Base-by-base conservation (phyloP, 2,888 invertebrate genomes). In the Spilosoma lubricipeda region DNA sequence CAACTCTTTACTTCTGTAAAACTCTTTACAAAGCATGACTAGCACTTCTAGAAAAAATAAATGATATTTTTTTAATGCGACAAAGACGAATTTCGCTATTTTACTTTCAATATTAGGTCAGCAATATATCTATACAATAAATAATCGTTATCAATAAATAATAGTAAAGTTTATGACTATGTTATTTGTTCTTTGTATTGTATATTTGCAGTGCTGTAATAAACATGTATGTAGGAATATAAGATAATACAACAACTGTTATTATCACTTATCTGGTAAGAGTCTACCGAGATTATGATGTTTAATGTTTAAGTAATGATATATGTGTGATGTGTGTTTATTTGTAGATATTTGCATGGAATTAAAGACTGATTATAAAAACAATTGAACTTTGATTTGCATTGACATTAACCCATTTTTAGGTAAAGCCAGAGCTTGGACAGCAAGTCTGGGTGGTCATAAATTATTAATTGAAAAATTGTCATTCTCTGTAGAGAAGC, bases 341-440 rank as follows among this genome's bases (percentile, higher is more conserved):
- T 68, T 73, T 78, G 78, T 30, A 63, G 63, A 63, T 18, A 63
- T 18, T 82, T 82, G 78, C 77, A 77, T 81, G 73, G 72, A 79
- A 85, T 82, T 80, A 87, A 87, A 87, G 86, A 87, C 86, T 87
- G 86, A 87, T 82, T 78, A 81, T 74, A 78, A 67, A 76, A 82
- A 79, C 27, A 36, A 59, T 66, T 42, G 65, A 15, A 39, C 52
- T 68, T 74, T 71, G 23, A 66, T 66, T 63, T 45, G 23, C n/a
- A 15, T 48, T 30, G n/a, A 20, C 23, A 52, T 52, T 42, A 18
- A 27, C 2, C 52, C 8, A 7, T 48, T 45, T 45, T 18, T 45
- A 42, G 42, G 11, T 42, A 42, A 11, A 3, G 13, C 3, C 11
- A 13, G 11, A 42, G 5, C 36, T 7, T 3, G 42, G 42, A 42